These are phyloP conservation scores for Lepus americanus DNA, from an alignment of 2,113 vertebrate species.

Conservation along the genomic window DNA sequence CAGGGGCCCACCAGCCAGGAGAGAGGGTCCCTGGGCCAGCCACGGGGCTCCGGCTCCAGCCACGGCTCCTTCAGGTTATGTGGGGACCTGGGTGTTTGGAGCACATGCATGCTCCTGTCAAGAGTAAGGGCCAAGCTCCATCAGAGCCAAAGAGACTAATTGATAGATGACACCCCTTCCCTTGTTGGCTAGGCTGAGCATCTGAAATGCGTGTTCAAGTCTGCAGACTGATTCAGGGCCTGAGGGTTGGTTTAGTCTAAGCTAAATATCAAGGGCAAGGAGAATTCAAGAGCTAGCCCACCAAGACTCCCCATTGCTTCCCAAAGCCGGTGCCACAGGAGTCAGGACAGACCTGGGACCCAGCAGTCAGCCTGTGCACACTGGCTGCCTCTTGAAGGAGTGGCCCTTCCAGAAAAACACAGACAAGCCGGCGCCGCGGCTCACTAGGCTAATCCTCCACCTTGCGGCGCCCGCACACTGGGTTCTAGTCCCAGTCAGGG, in stretches of 20 bases:
- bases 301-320: not conserved
- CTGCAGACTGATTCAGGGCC: not conserved
- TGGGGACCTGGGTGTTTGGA: not conserved
- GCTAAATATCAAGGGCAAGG: not conserved
- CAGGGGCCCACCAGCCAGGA: not conserved
- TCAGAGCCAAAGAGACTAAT: not conserved
- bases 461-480: too few species aligned
- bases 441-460: too few species aligned
- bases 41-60: not conserved
- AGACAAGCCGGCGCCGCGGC: too few species aligned
- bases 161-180: not conserved
- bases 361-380: not conserved
- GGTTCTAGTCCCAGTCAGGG: too few species aligned
- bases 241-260: not conserved
- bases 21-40: not conserved
- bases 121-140: not conserved
- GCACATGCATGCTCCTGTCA: not conserved
- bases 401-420: not conserved
- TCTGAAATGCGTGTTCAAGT: not conserved
- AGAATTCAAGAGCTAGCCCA: not conserved
- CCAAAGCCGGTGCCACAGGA: not conserved
- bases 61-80: accelerated
- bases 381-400: not conserved
- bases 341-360: not conserved
- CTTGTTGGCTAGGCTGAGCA: not conserved